Evolutionary conservation across 2,113 vertebrate genomes (phyloP).

Genomic region (Turnix velox): DNA sequence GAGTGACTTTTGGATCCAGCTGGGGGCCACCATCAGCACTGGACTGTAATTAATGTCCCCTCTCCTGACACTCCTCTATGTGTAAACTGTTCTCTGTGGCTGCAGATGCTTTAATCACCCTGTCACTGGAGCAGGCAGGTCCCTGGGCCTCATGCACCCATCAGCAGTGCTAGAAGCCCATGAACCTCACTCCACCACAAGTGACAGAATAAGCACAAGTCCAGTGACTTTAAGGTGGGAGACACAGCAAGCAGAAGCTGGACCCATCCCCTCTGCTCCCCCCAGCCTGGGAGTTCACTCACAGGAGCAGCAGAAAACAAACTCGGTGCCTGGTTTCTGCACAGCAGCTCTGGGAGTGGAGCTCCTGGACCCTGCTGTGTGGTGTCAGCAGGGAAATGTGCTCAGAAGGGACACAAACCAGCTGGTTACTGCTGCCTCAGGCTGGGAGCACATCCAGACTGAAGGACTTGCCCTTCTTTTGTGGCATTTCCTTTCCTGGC

Average conservation of each 20-base stretch:
- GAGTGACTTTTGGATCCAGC: background rate
- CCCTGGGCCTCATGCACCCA: accelerated
- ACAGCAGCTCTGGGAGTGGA: accelerated
- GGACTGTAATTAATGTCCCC: background rate
- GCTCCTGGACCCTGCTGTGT: background rate
- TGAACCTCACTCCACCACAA: background rate
- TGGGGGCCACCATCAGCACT: background rate
- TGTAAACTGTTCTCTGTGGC: accelerated
- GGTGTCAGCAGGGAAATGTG: accelerated
- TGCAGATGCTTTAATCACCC: background rate
- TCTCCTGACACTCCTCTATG: background rate
- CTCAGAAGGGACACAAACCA: background rate
- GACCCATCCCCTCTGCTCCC: background rate
- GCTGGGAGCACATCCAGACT: background rate
- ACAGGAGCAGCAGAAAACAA: background rate
- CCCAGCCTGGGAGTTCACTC: background rate
- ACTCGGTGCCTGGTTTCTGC: background rate
- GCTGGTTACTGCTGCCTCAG: background rate
- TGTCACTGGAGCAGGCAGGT: accelerated
- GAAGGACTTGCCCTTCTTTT: background rate
- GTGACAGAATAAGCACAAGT: background rate
- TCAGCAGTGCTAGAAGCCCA: background rate
- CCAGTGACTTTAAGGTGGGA: accelerated
- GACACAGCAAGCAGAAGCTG: accelerated
- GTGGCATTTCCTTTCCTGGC: background rate